These are phyloP conservation scores for Oryctes rhinoceros DNA, from an alignment of 1,140 invertebrate genomes.

Conservation along the genomic window DNA sequence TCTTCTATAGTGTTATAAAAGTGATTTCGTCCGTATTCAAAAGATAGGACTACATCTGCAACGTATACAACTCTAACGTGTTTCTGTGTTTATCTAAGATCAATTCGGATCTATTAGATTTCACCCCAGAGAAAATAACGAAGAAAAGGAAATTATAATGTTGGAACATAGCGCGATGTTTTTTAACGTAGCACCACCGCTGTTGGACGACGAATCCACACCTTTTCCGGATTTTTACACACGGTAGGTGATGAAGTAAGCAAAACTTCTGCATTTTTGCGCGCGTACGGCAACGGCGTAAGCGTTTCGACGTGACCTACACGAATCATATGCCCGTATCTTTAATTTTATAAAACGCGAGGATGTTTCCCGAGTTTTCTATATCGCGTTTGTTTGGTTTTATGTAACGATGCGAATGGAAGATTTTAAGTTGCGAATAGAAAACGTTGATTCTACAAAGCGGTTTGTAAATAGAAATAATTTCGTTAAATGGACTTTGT, in stretches of 20 bases:
- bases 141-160: constrained; percentile 48
- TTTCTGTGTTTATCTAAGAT: not conserved
- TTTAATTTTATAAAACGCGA: too few species aligned
- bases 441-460: not conserved
- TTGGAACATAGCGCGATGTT: constrained; percentile 59
- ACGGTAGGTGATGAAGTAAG: constrained; percentile 51
- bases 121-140: constrained; percentile 41
- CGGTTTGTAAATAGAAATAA: not conserved
- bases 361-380: not conserved
- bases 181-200: constrained; percentile 55
- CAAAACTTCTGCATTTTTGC: not conserved
- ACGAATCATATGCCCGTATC: too few species aligned
- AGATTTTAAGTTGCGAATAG: not conserved
- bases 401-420: not conserved
- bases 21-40: not conserved
- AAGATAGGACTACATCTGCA: too few species aligned
- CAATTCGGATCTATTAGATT: not conserved
- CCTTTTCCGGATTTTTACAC: constrained; percentile 57
- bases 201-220: constrained; percentile 54
- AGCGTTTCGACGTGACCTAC: too few species aligned
- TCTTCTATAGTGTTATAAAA: not conserved
- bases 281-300: too few species aligned
- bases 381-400: not conserved
- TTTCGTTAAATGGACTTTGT: not conserved
- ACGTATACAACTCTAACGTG: not conserved